Evolutionary conservation across 2,113 vertebrate genomes (phyloP).

Genomic region (Thalassarche chlororhynchos): DNA sequence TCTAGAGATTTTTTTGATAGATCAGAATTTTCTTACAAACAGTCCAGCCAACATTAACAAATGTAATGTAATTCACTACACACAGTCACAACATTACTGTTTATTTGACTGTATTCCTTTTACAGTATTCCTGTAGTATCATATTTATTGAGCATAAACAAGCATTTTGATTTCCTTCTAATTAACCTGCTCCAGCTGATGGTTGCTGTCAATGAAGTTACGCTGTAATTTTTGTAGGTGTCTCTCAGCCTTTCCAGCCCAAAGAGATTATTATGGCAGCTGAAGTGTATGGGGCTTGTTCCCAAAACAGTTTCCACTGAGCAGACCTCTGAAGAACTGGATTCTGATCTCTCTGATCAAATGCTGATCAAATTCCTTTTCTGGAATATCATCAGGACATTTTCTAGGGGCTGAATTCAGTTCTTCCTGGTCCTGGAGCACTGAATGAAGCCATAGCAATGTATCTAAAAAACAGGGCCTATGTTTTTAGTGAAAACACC

Average conservation of each 20-base stretch:
- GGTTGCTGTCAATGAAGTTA: not conserved
- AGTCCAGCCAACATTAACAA: not conserved
- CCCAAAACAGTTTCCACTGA: not conserved
- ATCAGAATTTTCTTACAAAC: slow-evolving; percentile 57
- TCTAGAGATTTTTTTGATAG: slow-evolving; percentile 40
- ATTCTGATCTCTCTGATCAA: not conserved
- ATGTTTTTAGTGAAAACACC: not conserved
- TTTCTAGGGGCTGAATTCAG: not conserved
- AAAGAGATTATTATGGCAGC: not conserved
- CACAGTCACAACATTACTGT: not conserved
- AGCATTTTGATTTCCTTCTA: slow-evolving; percentile 4
- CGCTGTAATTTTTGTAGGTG: not conserved
- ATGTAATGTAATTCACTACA: not conserved
- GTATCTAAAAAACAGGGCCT: not conserved
- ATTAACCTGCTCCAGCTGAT: slow-evolving; percentile 32
- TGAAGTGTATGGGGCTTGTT: not conserved
- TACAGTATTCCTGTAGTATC: slow-evolving; percentile 11
- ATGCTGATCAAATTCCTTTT: not conserved
- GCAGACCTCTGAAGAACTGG: not conserved
- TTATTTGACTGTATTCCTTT: not conserved
- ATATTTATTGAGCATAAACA: slow-evolving; percentile 34
- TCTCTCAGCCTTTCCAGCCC: not conserved
- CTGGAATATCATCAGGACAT: not conserved
- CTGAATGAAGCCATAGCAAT: not conserved
- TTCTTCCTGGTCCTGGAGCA: not conserved